Percentiles rank a stretch among this genome's conserved stretches.
Evolutionary conservation across 2,888 invertebrate genomes (phyloP).

Genomic region (Xestia ashworthii): DNA sequence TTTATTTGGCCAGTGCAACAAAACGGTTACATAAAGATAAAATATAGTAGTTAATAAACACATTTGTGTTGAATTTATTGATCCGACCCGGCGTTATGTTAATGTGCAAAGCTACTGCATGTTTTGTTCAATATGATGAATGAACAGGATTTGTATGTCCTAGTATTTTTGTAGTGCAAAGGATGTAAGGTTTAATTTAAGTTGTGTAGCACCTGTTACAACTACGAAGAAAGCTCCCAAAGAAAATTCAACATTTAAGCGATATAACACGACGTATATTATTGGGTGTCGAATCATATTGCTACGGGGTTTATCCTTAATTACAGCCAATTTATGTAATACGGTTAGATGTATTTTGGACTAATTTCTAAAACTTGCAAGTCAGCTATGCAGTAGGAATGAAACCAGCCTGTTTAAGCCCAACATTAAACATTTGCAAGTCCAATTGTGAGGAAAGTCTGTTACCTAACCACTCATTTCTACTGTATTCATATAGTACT

Average conservation of each 20-base stretch:
- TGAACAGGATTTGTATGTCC: constrained; percentile 60
- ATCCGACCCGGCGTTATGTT: constrained; percentile 59
- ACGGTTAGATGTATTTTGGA: not conserved
- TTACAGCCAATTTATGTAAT: not conserved
- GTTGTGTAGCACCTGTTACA: not conserved
- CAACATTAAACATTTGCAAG: not conserved
- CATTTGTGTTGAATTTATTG: constrained; percentile 63
- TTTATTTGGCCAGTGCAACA: constrained; percentile 49
- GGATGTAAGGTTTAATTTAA: not conserved
- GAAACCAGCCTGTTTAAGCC: not conserved
- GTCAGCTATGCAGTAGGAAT: not conserved
- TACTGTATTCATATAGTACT: not conserved
- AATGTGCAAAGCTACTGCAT: constrained; percentile 55
- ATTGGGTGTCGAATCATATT: not conserved
- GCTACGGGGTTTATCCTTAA: not conserved
- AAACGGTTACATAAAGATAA: constrained; percentile 46
- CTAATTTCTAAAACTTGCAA: not conserved
- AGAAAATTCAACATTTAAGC: not conserved
- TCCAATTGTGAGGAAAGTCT: not conserved
- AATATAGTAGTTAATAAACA: constrained; percentile 61
- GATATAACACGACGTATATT: too few relatives aligned
- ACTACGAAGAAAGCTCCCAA: not conserved
- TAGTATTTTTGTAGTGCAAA: constrained; percentile 35
- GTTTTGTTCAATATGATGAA: constrained; percentile 60
- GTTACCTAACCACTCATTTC: not conserved